Conservation (phyloP, 2,797 vertebrate genomes). For the Decapterus maruadsi region DNA sequence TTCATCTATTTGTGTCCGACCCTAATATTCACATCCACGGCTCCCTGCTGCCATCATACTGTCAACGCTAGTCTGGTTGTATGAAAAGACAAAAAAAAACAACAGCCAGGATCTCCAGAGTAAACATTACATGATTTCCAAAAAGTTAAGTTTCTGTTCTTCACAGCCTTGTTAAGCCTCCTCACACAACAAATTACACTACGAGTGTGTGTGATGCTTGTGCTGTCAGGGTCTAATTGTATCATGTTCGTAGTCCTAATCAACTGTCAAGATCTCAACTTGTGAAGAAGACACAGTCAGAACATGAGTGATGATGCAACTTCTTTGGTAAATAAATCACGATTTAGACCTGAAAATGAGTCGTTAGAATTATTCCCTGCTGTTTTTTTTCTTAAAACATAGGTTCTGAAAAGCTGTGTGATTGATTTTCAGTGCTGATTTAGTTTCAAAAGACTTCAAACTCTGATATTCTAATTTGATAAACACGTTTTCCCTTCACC, state of each 20-base stretch:
- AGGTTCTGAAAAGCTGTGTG: not conserved
- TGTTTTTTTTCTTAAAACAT: slow-evolving; percentile 8
- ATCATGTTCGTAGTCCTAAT: slow-evolving; percentile 23
- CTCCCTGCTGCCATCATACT: too few relatives aligned
- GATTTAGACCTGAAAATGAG: slow-evolving; percentile 2
- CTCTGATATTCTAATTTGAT: slow-evolving; percentile 6
- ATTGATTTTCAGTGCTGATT: slow-evolving; percentile 27
- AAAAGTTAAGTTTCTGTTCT: not conserved
- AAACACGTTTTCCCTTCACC: not conserved
- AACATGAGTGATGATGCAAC: not conserved
- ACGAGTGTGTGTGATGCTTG: not conserved
- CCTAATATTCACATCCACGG: not conserved
- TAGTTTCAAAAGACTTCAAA: not conserved
- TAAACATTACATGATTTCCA: not conserved
- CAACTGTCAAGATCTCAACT: not conserved
- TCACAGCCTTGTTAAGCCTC: not conserved
- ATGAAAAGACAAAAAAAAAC: slow-evolving; percentile 6
- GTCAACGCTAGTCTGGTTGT: not conserved
- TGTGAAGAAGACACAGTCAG: not conserved
- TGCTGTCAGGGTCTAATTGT: slow-evolving; percentile 14
- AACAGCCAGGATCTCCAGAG: slow-evolving; percentile 18
- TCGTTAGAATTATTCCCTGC: slow-evolving; percentile 6
- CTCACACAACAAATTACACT: slow-evolving; percentile 2
- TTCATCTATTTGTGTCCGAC: not conserved
- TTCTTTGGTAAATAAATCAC: slow-evolving; percentile 11